These are phyloP conservation scores for Bombus huntii DNA, from an alignment of 1,140 invertebrate species.

Conservation along the genomic window DNA sequence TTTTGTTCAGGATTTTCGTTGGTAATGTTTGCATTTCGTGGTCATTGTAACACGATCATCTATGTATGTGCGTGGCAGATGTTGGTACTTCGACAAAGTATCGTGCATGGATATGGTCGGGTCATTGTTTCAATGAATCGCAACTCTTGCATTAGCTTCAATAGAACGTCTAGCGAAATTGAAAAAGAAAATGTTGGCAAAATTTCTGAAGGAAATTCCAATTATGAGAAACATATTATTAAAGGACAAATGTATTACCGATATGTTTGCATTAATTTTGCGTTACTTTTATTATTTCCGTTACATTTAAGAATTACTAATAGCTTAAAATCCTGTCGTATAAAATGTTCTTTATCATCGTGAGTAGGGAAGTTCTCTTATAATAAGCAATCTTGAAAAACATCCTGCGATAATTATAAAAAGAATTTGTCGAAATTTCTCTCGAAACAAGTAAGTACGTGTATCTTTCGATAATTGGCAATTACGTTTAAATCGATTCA, in stretches of 20 bases:
- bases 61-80: too few species aligned
- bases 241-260: too few species aligned
- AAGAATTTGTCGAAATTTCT: not conserved
- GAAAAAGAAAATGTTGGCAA: not conserved
- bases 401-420: not conserved
- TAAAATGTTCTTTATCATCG: not conserved
- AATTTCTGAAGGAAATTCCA: not conserved
- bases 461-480: not conserved
- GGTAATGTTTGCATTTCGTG: slow-evolving; percentile 34
- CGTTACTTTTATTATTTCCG: not conserved
- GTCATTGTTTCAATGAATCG: not conserved
- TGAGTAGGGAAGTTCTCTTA: not conserved
- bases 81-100: too few species aligned
- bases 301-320: not conserved
- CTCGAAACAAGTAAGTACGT: not conserved
- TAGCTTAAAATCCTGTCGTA: not conserved
- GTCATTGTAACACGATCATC: slow-evolving; percentile 6
- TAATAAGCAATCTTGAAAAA: not conserved
- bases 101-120: not conserved
- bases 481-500: not conserved
- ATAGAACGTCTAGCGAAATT: not conserved
- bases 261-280: not conserved
- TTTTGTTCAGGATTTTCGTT: slow-evolving; percentile 39
- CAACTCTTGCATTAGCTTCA: not conserved
- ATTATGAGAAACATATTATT: too few species aligned